Evolutionary conservation across 2,113 vertebrate genomes (phyloP).

Genomic region (Climacteris rufus): DNA sequence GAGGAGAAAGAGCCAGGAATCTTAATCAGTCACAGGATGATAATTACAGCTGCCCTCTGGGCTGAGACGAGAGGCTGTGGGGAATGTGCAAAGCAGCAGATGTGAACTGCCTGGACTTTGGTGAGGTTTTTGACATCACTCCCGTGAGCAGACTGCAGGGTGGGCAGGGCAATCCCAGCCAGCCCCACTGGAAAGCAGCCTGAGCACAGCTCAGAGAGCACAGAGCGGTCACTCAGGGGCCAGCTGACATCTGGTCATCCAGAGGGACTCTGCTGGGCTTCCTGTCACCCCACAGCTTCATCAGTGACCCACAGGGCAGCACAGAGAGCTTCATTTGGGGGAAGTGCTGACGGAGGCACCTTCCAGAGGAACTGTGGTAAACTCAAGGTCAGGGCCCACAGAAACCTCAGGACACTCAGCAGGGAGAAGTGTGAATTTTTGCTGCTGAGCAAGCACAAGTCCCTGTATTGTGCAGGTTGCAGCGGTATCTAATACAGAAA

Average conservation of each 20-base stretch:
- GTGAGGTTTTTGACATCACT: neutral
- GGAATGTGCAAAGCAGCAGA: neutral
- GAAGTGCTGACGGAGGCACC: neutral
- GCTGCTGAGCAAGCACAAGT: neutral
- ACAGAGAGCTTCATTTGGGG: neutral
- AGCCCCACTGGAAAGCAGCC: neutral
- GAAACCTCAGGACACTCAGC: neutral
- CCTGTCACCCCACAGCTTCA: fast-evolving
- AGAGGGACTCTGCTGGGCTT: neutral
- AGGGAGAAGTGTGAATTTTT: neutral
- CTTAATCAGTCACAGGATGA: slow-evolving; percentile 43
- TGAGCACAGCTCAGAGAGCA: neutral
- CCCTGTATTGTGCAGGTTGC: neutral
- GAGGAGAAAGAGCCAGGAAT: slow-evolving; percentile 27
- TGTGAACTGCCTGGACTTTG: neutral
- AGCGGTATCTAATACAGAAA: neutral
- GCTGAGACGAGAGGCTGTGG: slow-evolving; percentile 8
- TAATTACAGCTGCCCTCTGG: slow-evolving; percentile 24
- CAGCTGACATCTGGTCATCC: neutral
- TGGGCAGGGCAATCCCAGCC: neutral
- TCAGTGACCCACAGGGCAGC: neutral
- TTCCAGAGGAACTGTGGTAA: neutral
- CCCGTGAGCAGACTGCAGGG: neutral
- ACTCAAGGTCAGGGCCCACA: neutral
- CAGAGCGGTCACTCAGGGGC: neutral